Evolutionary conservation across 2,113 vertebrate species (phyloP), one percentile per base, ranked within the genome.

Genomic region (Lucifuga dentata): DNA sequence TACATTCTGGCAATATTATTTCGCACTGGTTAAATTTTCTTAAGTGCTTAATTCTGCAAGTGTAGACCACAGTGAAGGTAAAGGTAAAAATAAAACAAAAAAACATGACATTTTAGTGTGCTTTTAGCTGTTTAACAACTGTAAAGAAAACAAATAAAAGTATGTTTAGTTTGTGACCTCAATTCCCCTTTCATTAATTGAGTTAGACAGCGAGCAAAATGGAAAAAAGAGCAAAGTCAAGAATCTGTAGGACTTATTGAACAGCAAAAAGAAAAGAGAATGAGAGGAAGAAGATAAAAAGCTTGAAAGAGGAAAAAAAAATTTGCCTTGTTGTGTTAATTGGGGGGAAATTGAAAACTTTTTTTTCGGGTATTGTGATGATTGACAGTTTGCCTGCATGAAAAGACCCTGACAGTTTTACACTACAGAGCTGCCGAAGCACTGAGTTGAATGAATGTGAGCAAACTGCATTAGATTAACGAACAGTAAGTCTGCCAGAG

Each of bases 381-480:
- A 87, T 45, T 80, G 85, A 73, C 76, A 77, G 73, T 48, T 87
- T 62, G 71, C 71, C 63, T 9, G 6, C 5, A 59, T 57, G 44
- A 76, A 63, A 60, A 56, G 62, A 55, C 43, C 23, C 45, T 4
- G 3, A 62, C 60, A 57, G 50, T 75, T 83, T 81, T 70, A 59
- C 79, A 76, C 59, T 61, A 60, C 38, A 51, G 48, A 65, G 76
- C 64, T 77, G 78, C 76, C 79, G 81, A 76, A 83, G 68, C 46
- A 67, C 46, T 49, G 52, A 61, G 74, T 26, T 77, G 72, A 86
- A 78, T 63, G 58, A 55, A 68, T 58, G 67, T 62, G 66, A 43
- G 58, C 21, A 66, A 84, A 73, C 66, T 79, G 71, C 79, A 88
- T 86, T 87, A 80, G 73, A 84, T 84, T 78, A 87, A 85, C 81